phyloP scores from a whole-genome alignment of 2,888 invertebrate genomes.

The Hanleya hanleyi region DNA sequence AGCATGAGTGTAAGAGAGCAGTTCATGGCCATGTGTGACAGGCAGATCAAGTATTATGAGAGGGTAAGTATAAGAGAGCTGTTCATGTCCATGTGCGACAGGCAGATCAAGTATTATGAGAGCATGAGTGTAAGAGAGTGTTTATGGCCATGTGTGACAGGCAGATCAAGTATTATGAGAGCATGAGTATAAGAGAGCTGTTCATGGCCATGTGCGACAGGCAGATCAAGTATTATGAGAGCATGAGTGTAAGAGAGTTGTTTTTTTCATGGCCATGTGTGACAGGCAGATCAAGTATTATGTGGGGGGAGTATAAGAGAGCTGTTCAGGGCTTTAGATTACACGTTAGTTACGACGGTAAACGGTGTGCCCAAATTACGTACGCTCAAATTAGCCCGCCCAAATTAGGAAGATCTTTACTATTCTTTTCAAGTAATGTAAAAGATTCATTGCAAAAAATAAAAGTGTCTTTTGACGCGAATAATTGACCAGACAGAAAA shows the following conservation, averaged over 20 bases:
- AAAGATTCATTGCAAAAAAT: no score
- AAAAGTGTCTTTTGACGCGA: no score
- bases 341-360: no score
- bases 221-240: slow-evolving; percentile 80
- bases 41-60: slow-evolving; percentile 81
- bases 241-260: slow-evolving; percentile 77
- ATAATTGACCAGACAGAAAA: no score
- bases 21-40: slow-evolving; percentile 79
- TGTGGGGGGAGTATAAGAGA: slow-evolving; percentile 80
- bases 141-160: slow-evolving; percentile 79
- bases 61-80: slow-evolving; percentile 69
- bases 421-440: no score
- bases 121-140: slow-evolving; percentile 75
- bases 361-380: no score
- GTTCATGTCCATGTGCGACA: slow-evolving; percentile 72
- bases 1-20: slow-evolving; percentile 78
- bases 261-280: no score
- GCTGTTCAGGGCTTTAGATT: slow-evolving; percentile 78
- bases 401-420: no score
- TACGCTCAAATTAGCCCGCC: no score
- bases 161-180: slow-evolving; percentile 80
- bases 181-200: slow-evolving; percentile 78
- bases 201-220: slow-evolving; percentile 79
- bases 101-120: slow-evolving; percentile 81
- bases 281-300: no score